Conservation (phyloP, 2,888 invertebrate genomes). For the Cheilosia vernalis region DNA sequence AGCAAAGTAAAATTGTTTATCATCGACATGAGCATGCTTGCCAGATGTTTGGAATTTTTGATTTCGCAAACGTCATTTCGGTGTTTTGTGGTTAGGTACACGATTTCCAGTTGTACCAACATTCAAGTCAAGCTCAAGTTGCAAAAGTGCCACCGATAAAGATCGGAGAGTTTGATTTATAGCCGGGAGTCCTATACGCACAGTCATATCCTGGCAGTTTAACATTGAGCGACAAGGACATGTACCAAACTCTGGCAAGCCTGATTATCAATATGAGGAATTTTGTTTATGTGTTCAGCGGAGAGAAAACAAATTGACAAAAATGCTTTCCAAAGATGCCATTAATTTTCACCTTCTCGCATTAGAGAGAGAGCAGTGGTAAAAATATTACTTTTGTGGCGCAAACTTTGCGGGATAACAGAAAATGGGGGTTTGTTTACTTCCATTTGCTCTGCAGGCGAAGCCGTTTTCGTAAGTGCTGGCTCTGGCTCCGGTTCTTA, state of each 20-base stretch:
- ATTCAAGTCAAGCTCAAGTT: neutral
- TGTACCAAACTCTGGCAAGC: neutral
- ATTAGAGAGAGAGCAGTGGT: constrained; percentile 46
- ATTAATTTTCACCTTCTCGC: constrained; percentile 68
- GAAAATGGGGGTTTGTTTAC: constrained; percentile 61
- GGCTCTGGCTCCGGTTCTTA: constrained; percentile 29
- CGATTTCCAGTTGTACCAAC: neutral
- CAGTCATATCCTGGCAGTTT: neutral
- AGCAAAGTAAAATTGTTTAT: constrained; percentile 55
- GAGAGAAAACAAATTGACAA: constrained; percentile 69
- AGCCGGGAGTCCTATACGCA: neutral
- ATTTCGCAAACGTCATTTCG: neutral
- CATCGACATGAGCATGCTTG: neutral
- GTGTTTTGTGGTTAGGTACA: neutral
- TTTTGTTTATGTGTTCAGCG: constrained; percentile 68
- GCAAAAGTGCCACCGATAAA: no score
- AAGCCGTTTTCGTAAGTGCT: constrained; percentile 56
- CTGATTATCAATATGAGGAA: constrained; percentile 50
- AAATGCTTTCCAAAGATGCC: constrained; percentile 67
- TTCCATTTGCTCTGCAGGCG: constrained; percentile 48
- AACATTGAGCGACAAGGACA: neutral
- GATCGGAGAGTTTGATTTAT: no score
- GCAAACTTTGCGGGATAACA: constrained; percentile 47
- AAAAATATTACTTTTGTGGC: constrained; percentile 62
- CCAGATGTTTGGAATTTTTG: neutral